Base-by-base conservation (phyloP, 2,113 vertebrate species). In the Actenoides lindsayi region DNA sequence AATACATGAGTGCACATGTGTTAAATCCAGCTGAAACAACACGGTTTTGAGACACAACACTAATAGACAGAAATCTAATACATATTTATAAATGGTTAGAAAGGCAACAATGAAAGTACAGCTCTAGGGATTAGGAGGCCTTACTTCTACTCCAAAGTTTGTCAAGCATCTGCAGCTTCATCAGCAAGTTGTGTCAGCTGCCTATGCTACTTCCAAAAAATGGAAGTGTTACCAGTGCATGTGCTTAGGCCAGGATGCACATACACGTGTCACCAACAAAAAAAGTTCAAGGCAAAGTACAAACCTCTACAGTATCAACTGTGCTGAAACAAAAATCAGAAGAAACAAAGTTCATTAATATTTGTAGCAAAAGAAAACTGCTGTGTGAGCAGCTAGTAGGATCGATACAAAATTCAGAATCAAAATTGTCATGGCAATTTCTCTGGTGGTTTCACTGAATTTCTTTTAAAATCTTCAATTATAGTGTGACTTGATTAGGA, bases 21-120 rank as follows among this genome's bases (percentile, higher is more conserved):
- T 97, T 81, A 93, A 92, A 93, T 86, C 87, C 95, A 97, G 95
- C 92, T 97, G 96, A 92, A 97, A 93, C 25, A 80, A 77, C 96
- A 93, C 11, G 60, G 64, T 69, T 91, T 90, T 81, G 71, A 95
- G 89, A 96, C 56, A 83, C 82, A 94, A 79, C 64, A 83, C 27
- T 76, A 93, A 87, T 46, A 28, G 53, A 57, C 60, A 82, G 74
- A 87, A 90, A 90, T 42, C 35, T 51, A 64, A 28, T 79, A 25
- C 31, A 48, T 73, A 76, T 79, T 94, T 93, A 71, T 65, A 81
- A 90, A 46, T 11, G 39, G 64, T 67, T 83, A 94, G 42, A 81
- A 95, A 44, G 67, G 54, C 67, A 78, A 63, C 46, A 93, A 63
- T 76, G 59, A 87, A 94, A 92, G 14, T 16, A 46, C 50, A 93